These are phyloP conservation scores for Anoplopoma fimbria DNA, from an alignment of 2,113 vertebrate genomes.

Conservation along the genomic window DNA sequence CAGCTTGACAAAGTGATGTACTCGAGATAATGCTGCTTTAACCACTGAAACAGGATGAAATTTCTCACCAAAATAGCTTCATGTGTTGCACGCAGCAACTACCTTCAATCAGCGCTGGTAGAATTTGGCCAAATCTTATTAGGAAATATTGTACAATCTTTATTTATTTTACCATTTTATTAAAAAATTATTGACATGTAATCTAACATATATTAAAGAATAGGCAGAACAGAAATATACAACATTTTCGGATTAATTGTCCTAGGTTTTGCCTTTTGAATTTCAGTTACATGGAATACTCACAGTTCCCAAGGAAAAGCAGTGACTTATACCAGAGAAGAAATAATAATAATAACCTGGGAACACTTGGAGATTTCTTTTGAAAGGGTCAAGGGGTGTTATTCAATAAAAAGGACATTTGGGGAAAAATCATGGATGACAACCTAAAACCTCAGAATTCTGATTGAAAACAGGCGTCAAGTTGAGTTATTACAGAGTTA, in stretches of 20 bases:
- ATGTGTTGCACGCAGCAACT: not conserved
- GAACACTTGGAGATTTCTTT: not conserved
- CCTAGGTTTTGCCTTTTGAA: not conserved
- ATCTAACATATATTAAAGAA: conserved; percentile 29
- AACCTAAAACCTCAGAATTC: conserved; percentile 4
- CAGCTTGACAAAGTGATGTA: not conserved
- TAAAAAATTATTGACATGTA: conserved; percentile 27
- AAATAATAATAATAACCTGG: conserved; percentile 16
- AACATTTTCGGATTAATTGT: not conserved
- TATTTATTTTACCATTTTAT: conserved; percentile 39
- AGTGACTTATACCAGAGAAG: not conserved
- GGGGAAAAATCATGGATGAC: conserved; percentile 5
- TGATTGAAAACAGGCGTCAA: conserved; percentile 1
- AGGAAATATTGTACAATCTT: conserved; percentile 11
- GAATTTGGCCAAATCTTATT: not conserved
- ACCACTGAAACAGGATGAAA: not conserved
- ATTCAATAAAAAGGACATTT: not conserved
- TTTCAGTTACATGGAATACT: not conserved
- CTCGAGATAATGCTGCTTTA: not conserved
- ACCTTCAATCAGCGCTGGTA: not conserved
- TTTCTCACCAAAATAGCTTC: not conserved
- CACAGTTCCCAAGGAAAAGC: not conserved
- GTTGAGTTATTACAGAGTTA: not conserved
- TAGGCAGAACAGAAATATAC: conserved; percentile 22
- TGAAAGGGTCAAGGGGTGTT: not conserved